Conservation (phyloP, 1,140 invertebrate species). For the Trachelipus rathkii region DNA sequence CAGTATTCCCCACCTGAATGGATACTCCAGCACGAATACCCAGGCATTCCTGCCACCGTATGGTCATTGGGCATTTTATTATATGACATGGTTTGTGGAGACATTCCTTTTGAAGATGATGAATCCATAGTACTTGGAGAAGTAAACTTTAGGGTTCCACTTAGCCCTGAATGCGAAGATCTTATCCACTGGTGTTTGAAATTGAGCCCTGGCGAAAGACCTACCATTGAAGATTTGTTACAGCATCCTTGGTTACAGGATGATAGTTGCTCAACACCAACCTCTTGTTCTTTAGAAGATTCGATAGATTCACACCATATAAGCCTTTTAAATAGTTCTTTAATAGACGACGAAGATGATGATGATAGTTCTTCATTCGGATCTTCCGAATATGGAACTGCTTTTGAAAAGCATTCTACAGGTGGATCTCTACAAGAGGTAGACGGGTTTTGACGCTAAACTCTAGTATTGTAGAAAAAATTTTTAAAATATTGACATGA, state of each 20-base stretch:
- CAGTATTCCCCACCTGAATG: conserved; percentile 70
- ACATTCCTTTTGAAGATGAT: conserved; percentile 67
- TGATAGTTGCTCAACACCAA: background rate
- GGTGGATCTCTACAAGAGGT: conserved; percentile 1
- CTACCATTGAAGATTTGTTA: conserved; percentile 58
- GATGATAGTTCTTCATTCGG: background rate
- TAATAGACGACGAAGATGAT: background rate
- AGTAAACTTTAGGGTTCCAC: conserved; percentile 53
- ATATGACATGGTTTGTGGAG: conserved; percentile 67
- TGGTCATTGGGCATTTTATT: conserved; percentile 67
- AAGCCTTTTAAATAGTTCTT: background rate
- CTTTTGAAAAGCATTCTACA: background rate
- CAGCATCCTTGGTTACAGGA: conserved; percentile 57
- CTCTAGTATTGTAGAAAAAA: background rate
- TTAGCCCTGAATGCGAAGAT: conserved; percentile 59
- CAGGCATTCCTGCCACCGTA: conserved; percentile 61
- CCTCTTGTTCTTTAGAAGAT: background rate
- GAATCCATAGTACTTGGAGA: conserved; percentile 61
- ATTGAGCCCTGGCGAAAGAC: conserved; percentile 56
- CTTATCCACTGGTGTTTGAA: conserved; percentile 59
- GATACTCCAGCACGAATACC: conserved; percentile 60
- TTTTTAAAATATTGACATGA: background rate
- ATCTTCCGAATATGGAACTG: background rate
- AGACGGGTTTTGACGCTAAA: conserved; percentile 2
- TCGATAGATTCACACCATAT: background rate